Evolutionary conservation across 2,888 invertebrate genomes (phyloP).

Genomic region (Nebria brevicollis): DNA sequence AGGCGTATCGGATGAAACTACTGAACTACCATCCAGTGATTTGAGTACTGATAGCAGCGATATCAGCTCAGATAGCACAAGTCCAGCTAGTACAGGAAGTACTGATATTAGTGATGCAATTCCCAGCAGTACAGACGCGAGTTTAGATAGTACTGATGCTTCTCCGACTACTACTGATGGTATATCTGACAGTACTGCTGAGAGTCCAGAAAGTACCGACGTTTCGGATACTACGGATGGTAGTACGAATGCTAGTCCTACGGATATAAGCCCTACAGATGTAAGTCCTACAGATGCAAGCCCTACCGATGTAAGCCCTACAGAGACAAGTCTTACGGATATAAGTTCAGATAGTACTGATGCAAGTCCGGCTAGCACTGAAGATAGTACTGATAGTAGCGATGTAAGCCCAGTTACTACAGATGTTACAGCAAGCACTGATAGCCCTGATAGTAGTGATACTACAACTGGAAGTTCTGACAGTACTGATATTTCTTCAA

Average conservation of each 20-base stretch:
- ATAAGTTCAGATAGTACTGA: slow-evolving; percentile 44
- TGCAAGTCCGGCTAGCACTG: slow-evolving; percentile 32
- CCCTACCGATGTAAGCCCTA: slow-evolving; percentile 26
- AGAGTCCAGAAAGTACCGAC: slow-evolving; percentile 40
- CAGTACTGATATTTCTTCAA: slow-evolving; percentile 34
- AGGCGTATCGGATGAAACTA: not conserved
- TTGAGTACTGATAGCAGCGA: not conserved
- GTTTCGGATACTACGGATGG: slow-evolving; percentile 21
- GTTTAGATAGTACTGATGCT: slow-evolving; percentile 1
- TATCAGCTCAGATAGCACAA: not conserved
- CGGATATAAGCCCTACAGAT: not conserved
- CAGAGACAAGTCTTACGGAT: slow-evolving; percentile 42
- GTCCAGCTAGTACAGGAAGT: not conserved
- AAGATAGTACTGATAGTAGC: slow-evolving; percentile 36
- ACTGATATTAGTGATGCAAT: not conserved
- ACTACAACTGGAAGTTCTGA: slow-evolving; percentile 27
- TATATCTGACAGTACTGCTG: slow-evolving; percentile 10
- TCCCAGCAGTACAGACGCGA: slow-evolving; percentile 26
- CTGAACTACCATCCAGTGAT: not conserved
- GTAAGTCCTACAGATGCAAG: slow-evolving; percentile 44
- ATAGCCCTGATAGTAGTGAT: slow-evolving; percentile 25
- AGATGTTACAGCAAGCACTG: slow-evolving; percentile 26
- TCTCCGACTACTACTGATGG: slow-evolving; percentile 27
- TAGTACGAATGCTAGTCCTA: slow-evolving; percentile 16
- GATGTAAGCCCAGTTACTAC: slow-evolving; percentile 28